phyloP scores from a whole-genome alignment of 2,797 vertebrate species.

The Bradypodion pumilum region DNA sequence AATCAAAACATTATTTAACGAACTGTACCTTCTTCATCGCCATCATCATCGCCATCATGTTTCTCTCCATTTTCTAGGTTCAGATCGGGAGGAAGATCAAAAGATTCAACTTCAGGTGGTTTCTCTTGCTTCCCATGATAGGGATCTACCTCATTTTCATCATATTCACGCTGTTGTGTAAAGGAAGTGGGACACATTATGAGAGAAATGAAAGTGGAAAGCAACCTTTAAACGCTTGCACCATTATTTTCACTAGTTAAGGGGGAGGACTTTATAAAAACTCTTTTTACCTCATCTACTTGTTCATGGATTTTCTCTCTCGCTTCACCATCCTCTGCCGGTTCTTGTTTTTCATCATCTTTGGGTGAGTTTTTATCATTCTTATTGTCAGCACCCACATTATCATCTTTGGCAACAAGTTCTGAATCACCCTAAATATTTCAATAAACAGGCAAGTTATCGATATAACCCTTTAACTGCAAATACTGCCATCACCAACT shows the following conservation, averaged over 20 bases:
- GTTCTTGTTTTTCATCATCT: slow-evolving; percentile 73
- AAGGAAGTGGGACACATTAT: neutral
- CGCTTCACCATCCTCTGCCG: slow-evolving; percentile 68
- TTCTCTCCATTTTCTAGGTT: slow-evolving; percentile 86
- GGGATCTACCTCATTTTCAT: slow-evolving; percentile 94
- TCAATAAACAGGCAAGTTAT: slow-evolving; percentile 27
- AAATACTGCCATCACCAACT: neutral
- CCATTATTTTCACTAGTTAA: neutral
- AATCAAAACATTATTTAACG: no score
- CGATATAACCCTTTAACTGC: neutral
- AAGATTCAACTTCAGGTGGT: slow-evolving; percentile 84
- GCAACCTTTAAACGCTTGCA: neutral
- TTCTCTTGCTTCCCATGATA: slow-evolving; percentile 89
- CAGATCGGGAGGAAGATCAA: slow-evolving; percentile 92
- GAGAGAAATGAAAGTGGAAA: neutral
- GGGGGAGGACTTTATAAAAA: neutral
- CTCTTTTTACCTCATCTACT: slow-evolving; percentile 86
- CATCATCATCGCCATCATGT: slow-evolving; percentile 74
- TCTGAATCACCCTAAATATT: slow-evolving; percentile 85
- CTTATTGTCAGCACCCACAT: slow-evolving; percentile 80
- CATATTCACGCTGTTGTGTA: slow-evolving; percentile 88
- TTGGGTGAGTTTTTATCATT: slow-evolving; percentile 81
- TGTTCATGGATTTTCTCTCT: slow-evolving; percentile 92
- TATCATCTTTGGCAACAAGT: slow-evolving; percentile 94
- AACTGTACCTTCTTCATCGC: slow-evolving; percentile 47